A percentile compares a stretch with the other conserved stretches of the same genome.
Conservation (phyloP, 2,888 invertebrate genomes). For the Atrina japonica region DNA sequence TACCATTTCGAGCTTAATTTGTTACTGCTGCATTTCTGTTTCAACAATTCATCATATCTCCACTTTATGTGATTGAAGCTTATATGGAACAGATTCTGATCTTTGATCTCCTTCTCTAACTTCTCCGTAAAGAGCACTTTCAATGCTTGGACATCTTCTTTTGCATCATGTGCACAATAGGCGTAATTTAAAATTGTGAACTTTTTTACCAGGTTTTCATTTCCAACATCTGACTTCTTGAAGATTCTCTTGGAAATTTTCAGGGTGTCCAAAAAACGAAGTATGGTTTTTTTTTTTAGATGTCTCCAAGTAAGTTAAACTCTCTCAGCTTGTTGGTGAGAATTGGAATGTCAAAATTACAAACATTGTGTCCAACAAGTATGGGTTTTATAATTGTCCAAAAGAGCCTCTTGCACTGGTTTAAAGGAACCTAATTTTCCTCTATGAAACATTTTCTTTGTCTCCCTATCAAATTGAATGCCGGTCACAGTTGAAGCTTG, state of each 20-base stretch:
- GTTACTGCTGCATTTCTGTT: conserved; percentile 1
- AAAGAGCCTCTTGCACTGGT: conserved; percentile 17
- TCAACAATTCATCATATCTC: conserved; percentile 16
- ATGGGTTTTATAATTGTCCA: conserved; percentile 6
- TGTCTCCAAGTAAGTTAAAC: conserved; percentile 18
- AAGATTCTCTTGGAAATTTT: conserved; percentile 28
- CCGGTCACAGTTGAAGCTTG: conserved; percentile 16
- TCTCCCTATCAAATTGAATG: conserved; percentile 1
- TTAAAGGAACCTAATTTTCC: neutral
- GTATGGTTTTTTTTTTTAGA: neutral
- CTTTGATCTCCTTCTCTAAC: conserved; percentile 9
- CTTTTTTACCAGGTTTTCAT: conserved; percentile 12
- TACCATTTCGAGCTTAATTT: too few relatives aligned
- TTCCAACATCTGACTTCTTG: conserved; percentile 19
- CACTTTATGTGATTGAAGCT: conserved; percentile 3
- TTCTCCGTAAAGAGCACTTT: conserved; percentile 5
- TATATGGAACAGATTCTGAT: conserved; percentile 21
- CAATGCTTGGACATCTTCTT: conserved; percentile 11
- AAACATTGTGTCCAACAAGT: conserved; percentile 26
- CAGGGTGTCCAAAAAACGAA: conserved; percentile 24
- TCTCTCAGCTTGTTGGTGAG: conserved; percentile 1
- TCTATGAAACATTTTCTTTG: conserved; percentile 16
- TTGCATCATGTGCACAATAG: conserved; percentile 21
- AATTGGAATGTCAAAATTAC: conserved; percentile 18
- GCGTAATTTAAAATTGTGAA: too few relatives aligned